Evolutionary conservation across 2,797 vertebrate genomes (phyloP).

Genomic region (Channa striata): DNA sequence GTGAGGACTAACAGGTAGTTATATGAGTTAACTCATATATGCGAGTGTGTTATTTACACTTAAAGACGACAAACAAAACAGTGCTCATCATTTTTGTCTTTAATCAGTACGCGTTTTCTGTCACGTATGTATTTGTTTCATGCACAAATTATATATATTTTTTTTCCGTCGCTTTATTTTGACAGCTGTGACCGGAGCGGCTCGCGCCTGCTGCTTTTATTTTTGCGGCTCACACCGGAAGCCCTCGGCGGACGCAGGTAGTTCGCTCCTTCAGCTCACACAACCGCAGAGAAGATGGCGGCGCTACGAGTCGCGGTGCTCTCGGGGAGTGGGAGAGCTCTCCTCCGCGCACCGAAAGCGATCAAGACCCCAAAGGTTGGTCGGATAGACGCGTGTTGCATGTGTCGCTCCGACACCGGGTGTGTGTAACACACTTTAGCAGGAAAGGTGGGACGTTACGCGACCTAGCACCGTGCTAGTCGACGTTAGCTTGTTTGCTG

Average conservation of each 20-base stretch:
- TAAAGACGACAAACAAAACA: no score
- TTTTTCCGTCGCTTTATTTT: conserved; percentile 28
- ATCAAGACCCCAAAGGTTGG: conserved; percentile 75
- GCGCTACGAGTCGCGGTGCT: conserved; percentile 79
- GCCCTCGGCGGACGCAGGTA: fast-evolving
- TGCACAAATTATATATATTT: no score
- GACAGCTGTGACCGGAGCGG: background rate
- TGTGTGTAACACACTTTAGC: fast-evolving
- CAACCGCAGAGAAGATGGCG: conserved; percentile 79
- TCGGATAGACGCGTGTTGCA: fast-evolving
- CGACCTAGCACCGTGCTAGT: background rate
- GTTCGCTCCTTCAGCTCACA: background rate
- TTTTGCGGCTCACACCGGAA: conserved; percentile 50
- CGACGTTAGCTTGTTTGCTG: conserved; percentile 35
- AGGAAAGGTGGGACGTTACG: fast-evolving
- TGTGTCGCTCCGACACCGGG: fast-evolving
- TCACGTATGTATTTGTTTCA: no score
- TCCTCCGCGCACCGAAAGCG: conserved; percentile 71
- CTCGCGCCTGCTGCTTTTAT: background rate
- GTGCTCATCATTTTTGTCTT: no score
- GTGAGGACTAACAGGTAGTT: no score
- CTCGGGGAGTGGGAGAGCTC: conserved; percentile 76
- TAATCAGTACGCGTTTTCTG: no score
- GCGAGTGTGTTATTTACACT: no score
- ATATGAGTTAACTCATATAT: no score